These are phyloP conservation scores for Drosophila koepferae DNA, from an alignment of 2,888 invertebrate species.

Conservation along the genomic window DNA sequence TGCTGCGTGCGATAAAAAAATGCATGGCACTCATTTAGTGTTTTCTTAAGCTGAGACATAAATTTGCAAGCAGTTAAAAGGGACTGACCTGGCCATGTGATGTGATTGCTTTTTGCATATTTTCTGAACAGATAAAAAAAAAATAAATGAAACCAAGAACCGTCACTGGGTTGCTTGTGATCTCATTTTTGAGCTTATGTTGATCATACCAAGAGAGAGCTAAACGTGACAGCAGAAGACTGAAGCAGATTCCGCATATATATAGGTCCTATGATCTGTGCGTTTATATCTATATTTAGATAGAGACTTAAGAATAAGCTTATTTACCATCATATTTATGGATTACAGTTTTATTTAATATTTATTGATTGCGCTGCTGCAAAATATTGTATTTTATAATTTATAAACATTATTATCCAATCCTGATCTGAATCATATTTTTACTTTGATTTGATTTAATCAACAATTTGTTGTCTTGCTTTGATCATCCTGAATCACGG, in stretches of 20 bases:
- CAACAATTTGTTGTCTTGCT: too few species aligned
- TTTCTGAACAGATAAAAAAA: slow-evolving; percentile 31
- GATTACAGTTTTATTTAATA: too few species aligned
- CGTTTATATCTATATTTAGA: neutral
- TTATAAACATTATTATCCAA: too few species aligned
- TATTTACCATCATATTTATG: neutral
- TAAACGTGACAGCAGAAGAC: neutral
- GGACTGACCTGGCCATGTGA: slow-evolving; percentile 51
- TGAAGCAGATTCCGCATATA: too few species aligned
- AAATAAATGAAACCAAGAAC: neutral
- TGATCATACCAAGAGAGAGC: neutral
- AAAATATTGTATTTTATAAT: too few species aligned
- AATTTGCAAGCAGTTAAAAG: slow-evolving; percentile 76
- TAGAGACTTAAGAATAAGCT: neutral
- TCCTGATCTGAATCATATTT: too few species aligned
- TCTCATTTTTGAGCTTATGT: slow-evolving; percentile 7
- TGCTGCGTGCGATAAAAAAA: slow-evolving; percentile 73
- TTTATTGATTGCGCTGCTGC: neutral
- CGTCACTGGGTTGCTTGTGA: slow-evolving; percentile 11
- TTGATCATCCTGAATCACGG: too few species aligned
- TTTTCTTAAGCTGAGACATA: slow-evolving; percentile 77
- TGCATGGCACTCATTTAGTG: slow-evolving; percentile 80
- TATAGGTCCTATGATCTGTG: too few species aligned
- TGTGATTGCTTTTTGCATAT: slow-evolving; percentile 49
- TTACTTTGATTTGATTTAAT: too few species aligned